phyloP scores from a whole-genome alignment of 2,113 vertebrate species.

The Callithrix jacchus region DNA sequence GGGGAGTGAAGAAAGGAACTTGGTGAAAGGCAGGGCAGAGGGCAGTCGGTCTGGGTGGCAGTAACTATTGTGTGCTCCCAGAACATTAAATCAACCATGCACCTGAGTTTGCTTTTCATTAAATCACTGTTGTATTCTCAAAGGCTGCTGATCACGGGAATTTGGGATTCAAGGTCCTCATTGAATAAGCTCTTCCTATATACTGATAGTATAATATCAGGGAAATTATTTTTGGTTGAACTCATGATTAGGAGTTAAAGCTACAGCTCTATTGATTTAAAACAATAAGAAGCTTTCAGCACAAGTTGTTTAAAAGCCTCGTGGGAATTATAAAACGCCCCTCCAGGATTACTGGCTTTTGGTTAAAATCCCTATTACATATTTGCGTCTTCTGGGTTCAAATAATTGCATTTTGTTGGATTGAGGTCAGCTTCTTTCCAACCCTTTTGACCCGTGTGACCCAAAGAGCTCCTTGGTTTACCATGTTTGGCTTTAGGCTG shows the following conservation, averaged over 20 bases:
- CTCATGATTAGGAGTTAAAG: neutral
- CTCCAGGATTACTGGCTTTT: constrained; percentile 35
- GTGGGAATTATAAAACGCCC: neutral
- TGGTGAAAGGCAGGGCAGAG: neutral
- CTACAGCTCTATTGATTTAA: constrained; percentile 4
- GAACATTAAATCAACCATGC: neutral
- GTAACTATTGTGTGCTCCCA: neutral
- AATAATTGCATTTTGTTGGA: constrained; percentile 4
- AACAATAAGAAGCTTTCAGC: constrained; percentile 36
- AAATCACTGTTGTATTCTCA: neutral
- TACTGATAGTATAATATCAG: neutral
- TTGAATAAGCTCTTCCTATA: neutral
- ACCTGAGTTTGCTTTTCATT: neutral
- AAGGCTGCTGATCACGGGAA: neutral
- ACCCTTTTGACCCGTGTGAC: neutral
- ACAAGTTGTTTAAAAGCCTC: constrained; percentile 1
- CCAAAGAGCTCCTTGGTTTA: neutral
- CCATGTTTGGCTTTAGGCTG: neutral
- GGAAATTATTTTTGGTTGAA: neutral
- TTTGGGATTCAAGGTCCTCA: neutral
- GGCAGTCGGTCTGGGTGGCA: neutral
- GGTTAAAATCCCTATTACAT: neutral
- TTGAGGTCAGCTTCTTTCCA: neutral
- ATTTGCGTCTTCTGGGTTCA: constrained; percentile 1
- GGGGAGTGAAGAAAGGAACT: neutral